Conservation (phyloP, 2,113 vertebrate genomes). For the Dolichotis patagonum region DNA sequence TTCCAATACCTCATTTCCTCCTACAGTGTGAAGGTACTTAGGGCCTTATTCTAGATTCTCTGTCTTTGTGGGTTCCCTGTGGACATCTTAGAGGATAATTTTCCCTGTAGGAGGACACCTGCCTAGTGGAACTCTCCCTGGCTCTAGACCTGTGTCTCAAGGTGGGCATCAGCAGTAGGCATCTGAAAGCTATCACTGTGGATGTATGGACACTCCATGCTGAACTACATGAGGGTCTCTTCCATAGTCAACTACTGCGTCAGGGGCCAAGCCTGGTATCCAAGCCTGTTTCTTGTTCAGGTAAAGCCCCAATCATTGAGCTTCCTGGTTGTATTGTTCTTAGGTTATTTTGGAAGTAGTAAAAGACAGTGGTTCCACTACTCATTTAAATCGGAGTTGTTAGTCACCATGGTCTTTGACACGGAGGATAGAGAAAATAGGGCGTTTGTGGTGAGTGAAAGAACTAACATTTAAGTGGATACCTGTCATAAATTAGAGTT, state of each 20-base stretch:
- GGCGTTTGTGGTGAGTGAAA: conserved; percentile 36
- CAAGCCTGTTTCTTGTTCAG: conserved; percentile 47
- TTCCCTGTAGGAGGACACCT: conserved; percentile 89
- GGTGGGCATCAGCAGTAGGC: conserved; percentile 88
- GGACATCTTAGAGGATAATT: neutral
- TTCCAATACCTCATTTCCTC: conserved; percentile 35
- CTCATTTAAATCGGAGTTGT: conserved; percentile 32
- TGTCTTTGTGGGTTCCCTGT: neutral
- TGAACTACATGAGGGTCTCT: conserved; percentile 95
- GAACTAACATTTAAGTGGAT: neutral
- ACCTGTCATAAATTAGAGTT: neutral
- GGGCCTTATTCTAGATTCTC: neutral
- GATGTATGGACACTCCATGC: conserved; percentile 89
- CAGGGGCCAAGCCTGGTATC: conserved; percentile 25
- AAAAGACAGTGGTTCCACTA: neutral
- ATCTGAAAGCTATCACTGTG: conserved; percentile 87
- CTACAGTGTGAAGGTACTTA: conserved; percentile 2
- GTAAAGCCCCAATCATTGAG: conserved; percentile 17
- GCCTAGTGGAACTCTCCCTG: conserved; percentile 94
- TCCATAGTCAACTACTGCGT: conserved; percentile 90
- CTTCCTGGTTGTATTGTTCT: conserved; percentile 19
- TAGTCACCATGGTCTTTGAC: conserved; percentile 10
- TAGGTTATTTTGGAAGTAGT: conserved; percentile 21
- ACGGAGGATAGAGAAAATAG: conserved; percentile 38
- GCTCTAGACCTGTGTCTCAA: conserved; percentile 92